These are phyloP conservation scores for Catharus minimus DNA, from an alignment of 2,113 vertebrate genomes.

Conservation along the genomic window DNA sequence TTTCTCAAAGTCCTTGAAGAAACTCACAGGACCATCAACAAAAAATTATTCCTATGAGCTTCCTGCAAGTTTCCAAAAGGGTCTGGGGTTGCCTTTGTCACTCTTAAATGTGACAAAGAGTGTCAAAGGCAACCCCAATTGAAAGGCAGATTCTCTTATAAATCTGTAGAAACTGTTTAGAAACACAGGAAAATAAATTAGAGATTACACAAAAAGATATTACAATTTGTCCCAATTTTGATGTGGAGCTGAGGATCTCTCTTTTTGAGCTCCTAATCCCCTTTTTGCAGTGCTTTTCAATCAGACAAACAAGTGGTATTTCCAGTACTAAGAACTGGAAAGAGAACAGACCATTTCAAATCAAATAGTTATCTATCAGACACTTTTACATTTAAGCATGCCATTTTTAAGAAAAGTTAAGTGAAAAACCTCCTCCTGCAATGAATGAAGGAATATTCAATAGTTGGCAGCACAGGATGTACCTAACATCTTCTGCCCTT, in stretches of 20 bases:
- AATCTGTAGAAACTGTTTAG: background rate
- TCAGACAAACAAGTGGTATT: background rate
- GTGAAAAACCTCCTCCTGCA: conserved; percentile 14
- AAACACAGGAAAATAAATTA: background rate
- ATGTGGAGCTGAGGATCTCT: background rate
- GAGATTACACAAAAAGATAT: background rate
- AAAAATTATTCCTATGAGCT: background rate
- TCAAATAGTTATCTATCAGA: background rate
- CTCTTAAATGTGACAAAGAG: background rate
- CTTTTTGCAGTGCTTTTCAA: background rate
- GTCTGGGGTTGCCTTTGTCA: background rate
- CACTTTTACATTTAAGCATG: background rate
- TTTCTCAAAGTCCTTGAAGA: background rate
- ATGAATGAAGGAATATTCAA: conserved; percentile 41
- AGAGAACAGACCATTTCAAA: background rate
- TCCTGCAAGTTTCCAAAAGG: background rate
- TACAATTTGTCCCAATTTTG: background rate
- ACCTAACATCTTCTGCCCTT: conserved; percentile 53
- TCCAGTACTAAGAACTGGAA: background rate
- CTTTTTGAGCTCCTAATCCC: background rate
- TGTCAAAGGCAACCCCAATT: too few species aligned
- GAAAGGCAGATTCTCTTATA: background rate
- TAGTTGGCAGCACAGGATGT: conserved; percentile 52
- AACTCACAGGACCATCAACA: background rate
- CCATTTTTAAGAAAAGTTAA: conserved; percentile 13